Evolutionary conservation across 2,888 invertebrate genomes (phyloP), one percentile per base, ranked within the genome.

Genomic region (Noctua pronuba): DNA sequence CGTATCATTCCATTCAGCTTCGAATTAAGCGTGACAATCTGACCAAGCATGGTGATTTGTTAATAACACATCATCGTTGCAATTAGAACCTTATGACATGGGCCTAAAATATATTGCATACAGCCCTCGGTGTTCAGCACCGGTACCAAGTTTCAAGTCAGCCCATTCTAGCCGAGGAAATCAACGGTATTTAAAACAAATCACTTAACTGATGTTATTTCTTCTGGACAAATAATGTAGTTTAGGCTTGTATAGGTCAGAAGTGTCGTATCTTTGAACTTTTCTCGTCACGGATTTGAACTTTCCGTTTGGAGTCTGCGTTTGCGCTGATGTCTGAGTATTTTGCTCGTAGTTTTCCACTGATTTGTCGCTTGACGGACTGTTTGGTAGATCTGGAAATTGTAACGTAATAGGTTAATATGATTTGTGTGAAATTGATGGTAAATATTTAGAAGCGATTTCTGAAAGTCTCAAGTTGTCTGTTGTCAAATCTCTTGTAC

Each of bases 281-380:
- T 95, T 91, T 21, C 95, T 82, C 1, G 91, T 90, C 0, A 91
- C 84, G 0, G 88, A 49, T 75, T 93, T 94, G 0, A 95, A 79
- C 62, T 94, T 95, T 0, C 95, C 95, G 81, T 95, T 95, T 0
- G 93, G 90, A 0, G 91, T 85, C 28, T 90, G 90, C 0, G 91
- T 85, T n/a, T 90, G 84, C 0, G 84, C 28, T 8, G 88, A 49
- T 1, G 83, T 71, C n/a, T 88, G 90, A 0, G 92, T 88, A 81
- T 94, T 94, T 31, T 94, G 94, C 35, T 94, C 94, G 85, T 96
- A 96, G 86, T 96, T 97, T 77, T 97, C 97, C 0, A 97, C 95
- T 0, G 97, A 97, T 83, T 96, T 96, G 84, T 97, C 97, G 72
- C 97, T 97, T 0, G 96, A 96, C 0, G 97, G 96, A 86, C 97